Base-by-base conservation (phyloP, 1,140 invertebrate species). In the Steinernema feltiae region DNA sequence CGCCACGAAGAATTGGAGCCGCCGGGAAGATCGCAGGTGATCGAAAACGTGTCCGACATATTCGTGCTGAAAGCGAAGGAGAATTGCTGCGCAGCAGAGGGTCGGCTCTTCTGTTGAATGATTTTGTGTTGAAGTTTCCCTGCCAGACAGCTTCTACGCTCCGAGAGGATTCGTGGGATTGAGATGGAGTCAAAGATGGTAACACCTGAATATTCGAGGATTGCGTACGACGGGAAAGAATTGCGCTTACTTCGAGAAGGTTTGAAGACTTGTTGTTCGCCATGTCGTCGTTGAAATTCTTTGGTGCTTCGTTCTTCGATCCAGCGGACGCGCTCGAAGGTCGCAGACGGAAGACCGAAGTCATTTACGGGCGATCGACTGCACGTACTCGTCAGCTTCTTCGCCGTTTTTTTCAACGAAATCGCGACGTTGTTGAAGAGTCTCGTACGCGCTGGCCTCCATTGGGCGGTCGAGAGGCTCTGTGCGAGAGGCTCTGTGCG, bases 361-460 rank as follows among this genome's bases (percentile, higher is more conserved):
- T n/a, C 53, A 63, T 21, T 27, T 63, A 21, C 15, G 3, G 53
- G 53, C 53, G 12, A 63, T 63, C 15, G 53, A 63, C 48, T 79
- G 32, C 27, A 77, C 74, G 32, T 80, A 80, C 32, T 80, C 79
- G 69, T 80, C 76, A 21, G 78, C 74, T 69, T 80, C 79, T n/a
- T 32, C 80, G 74, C 15, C 32, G n/a, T 21, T 17, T 32, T 70
- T 46, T 80, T 80, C 69, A 80, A 30, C 1, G 72, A 41, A 32
- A 80, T n/a, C 1, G 78, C 78, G 31, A 81, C 73, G 32, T 80
- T 80, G 72, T 80, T 80, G 79, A 80, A 80, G 12, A 80, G 71
- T 21, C 79, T 21, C 17, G 76, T 79, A 12, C 27, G 30, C 2
- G 46, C 75, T 3, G 73, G 27, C 1, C 69, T 3, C 32, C 75